Evolutionary conservation across 2,888 invertebrate genomes (phyloP).

Genomic region (Aelia acuminata): DNA sequence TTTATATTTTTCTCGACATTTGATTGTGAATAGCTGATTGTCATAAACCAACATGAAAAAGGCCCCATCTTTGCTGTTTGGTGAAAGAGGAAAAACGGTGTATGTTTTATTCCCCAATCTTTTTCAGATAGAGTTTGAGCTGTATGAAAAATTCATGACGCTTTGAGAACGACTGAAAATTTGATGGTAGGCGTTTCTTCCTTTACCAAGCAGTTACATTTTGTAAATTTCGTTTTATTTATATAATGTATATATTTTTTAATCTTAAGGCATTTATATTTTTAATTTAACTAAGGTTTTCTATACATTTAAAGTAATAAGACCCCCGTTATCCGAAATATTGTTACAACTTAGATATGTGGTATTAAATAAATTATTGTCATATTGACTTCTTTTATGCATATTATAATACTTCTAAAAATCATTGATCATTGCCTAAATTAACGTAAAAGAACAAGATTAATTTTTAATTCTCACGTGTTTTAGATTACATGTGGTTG

Average conservation of each 20-base stretch:
- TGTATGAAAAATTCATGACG: conserved; percentile 6
- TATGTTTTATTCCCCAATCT: conserved; percentile 4
- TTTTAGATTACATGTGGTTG: no score
- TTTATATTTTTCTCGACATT: background rate
- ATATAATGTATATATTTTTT: background rate
- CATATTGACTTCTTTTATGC: no score
- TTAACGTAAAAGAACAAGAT: no score
- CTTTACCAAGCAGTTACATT: background rate
- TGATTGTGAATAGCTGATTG: background rate
- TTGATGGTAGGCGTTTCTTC: background rate
- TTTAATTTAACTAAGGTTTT: no score
- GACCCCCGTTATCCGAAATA: no score
- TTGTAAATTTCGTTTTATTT: background rate
- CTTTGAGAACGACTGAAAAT: background rate
- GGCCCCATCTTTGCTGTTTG: background rate
- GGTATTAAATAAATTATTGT: no score
- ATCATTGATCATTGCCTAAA: no score
- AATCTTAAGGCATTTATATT: no score
- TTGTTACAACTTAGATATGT: no score
- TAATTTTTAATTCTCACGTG: no score
- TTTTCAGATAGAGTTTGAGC: background rate
- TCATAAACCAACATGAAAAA: background rate
- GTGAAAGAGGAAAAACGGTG: background rate
- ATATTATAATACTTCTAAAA: no score
- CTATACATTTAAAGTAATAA: no score